Percentiles rank a stretch among this genome's conserved stretches.
Evolutionary conservation across 2,113 vertebrate genomes (phyloP).

Genomic region (Rhabdornis inornatus): DNA sequence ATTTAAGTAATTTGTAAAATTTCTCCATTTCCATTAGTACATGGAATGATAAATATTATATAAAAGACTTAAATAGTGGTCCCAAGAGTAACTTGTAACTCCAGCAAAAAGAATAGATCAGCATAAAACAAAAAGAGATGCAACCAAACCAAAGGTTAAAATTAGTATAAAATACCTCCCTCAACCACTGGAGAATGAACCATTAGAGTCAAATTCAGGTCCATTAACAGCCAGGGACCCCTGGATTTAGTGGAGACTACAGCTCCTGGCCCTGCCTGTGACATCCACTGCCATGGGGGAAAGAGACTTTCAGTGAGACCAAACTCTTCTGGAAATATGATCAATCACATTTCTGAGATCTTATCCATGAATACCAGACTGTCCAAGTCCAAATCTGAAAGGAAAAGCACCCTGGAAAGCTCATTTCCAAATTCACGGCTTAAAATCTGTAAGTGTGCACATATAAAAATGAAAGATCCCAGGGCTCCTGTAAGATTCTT

Average conservation of each 20-base stretch:
- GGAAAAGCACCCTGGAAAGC: background rate
- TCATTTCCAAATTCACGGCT: background rate
- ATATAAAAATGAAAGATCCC: background rate
- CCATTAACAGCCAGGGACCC: background rate
- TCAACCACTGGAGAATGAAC: background rate
- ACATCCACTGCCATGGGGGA: background rate
- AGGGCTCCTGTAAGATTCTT: background rate
- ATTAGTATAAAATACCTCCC: background rate
- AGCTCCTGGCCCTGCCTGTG: background rate
- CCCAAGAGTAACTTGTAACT: background rate
- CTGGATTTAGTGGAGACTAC: background rate
- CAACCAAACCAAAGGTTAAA: background rate
- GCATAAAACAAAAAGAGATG: background rate
- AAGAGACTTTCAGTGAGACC: background rate
- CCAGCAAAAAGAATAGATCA: background rate
- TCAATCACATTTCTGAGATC: background rate
- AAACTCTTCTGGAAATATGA: background rate
- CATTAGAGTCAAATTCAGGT: background rate
- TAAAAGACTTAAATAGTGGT: background rate
- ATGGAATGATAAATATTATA: constrained; percentile 8
- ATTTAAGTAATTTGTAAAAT: background rate
- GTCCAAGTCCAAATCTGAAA: background rate
- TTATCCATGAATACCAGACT: background rate
- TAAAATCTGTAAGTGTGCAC: background rate
- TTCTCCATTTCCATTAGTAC: background rate